Evolutionary conservation across 1,140 invertebrate genomes (phyloP).

Genomic region (Heterodera carotae): DNA sequence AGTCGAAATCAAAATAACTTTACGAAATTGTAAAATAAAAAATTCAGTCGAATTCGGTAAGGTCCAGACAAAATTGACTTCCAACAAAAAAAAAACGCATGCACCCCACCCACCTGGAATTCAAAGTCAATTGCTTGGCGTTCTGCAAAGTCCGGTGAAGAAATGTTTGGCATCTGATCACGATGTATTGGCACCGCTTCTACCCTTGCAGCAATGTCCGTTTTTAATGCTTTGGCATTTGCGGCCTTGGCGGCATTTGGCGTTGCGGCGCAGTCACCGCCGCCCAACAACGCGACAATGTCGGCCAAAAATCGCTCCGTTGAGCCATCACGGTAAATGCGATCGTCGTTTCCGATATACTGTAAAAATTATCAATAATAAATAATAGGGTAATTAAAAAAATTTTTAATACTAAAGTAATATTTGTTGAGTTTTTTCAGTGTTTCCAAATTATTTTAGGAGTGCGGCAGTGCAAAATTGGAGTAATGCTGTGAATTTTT

Average conservation of each 20-base stretch:
- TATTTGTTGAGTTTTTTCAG: too few relatives aligned
- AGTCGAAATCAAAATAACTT: too few relatives aligned
- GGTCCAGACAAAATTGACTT: not conserved
- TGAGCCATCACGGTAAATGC: conserved; percentile 57
- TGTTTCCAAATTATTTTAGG: too few relatives aligned
- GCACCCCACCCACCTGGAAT: conserved; percentile 26
- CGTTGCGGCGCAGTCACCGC: conserved; percentile 9
- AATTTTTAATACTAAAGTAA: not conserved
- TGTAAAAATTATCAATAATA: conserved; percentile 2
- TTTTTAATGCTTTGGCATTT: not conserved
- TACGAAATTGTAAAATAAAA: too few relatives aligned
- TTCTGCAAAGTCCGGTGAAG: conserved; percentile 16
- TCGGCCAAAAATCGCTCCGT: conserved; percentile 55
- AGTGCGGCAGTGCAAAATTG: too few relatives aligned
- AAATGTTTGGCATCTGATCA: not conserved
- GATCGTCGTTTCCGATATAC: conserved; percentile 51
- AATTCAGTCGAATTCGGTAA: not conserved
- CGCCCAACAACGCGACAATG: conserved; percentile 50
- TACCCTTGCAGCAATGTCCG: not conserved
- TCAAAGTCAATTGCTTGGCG: conserved; percentile 42
- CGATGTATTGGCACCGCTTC: conserved; percentile 1
- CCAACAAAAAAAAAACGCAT: not conserved
- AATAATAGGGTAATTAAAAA: not conserved
- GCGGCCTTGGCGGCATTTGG: too few relatives aligned
- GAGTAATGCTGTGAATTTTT: too few relatives aligned